A percentile compares a stretch with the other conserved stretches of the same genome.
Evolutionary conservation across 2,113 vertebrate genomes (phyloP).

Genomic region (Sebastes schlegelii): DNA sequence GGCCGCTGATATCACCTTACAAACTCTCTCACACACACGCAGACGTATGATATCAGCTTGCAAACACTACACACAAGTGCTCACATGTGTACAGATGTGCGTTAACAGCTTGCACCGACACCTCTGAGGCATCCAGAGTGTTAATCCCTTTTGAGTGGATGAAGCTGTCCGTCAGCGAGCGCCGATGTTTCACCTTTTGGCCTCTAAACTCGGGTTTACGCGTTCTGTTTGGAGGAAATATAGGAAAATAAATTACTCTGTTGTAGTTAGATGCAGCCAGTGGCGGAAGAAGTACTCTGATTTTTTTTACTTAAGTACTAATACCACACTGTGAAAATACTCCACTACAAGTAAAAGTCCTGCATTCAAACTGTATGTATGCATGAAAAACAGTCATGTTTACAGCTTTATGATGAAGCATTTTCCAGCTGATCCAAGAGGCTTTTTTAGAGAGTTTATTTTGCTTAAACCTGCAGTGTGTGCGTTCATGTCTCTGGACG

Average conservation of each 20-base stretch:
- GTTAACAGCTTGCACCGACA: neutral
- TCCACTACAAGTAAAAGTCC: neutral
- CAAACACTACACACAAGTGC: neutral
- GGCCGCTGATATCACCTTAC: constrained; percentile 62
- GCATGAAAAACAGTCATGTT: too few relatives aligned
- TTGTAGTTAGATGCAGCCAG: neutral
- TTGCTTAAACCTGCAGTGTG: too few relatives aligned
- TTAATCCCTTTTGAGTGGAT: neutral
- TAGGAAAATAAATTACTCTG: neutral
- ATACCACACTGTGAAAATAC: neutral
- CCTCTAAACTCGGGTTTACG: neutral
- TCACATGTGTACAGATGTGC: neutral
- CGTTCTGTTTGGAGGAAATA: neutral
- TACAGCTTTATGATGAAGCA: too few relatives aligned
- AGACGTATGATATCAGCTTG: neutral
- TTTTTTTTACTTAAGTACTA: neutral
- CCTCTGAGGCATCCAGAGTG: neutral
- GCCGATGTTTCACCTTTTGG: too few relatives aligned
- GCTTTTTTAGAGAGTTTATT: too few relatives aligned
- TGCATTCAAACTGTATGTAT: neutral
- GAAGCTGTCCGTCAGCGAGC: too few relatives aligned
- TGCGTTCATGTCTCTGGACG: too few relatives aligned
- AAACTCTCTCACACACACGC: constrained; percentile 30
- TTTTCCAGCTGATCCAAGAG: too few relatives aligned
- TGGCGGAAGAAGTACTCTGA: neutral